Evolutionary conservation across 2,888 invertebrate genomes (phyloP), one percentile per base, ranked within the genome.

Genomic region (Ectemnius cavifrons): DNA sequence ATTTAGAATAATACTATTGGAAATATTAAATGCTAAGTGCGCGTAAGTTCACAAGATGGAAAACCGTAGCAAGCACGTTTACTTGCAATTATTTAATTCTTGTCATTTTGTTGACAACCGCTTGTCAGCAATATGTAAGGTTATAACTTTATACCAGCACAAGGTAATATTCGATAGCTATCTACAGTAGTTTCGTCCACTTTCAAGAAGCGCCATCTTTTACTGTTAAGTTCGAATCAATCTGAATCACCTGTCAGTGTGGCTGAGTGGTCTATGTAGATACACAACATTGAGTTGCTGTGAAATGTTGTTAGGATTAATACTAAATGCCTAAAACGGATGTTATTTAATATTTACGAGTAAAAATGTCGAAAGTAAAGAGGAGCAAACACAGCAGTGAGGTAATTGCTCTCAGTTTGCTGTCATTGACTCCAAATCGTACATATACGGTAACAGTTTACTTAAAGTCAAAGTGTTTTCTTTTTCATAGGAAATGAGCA

Each of bases 91-190:
- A 57, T 63, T 71, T 18, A 58, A 63, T 66, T 67, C 46, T 6
- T 64, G 59, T 67, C 82, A 81, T 75, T 16, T 70, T 77, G 82
- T 81, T 81, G 81, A 82, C 82, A 82, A 74, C 49, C 58, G 57
- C 27, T 73, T 82, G 83, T 76, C 78, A 82, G 82, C 76, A 75
- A 69, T 69, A 27, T 3, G 23, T 56, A 59, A 82, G 80, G 82
- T 82, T 82, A 82, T 73, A 77, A 58, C 52, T 56, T 75, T 52
- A 52, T 68, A 72, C 58, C 67, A 72, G 62, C 66, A 71, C 59
- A 61, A 60, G 62, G 67, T 71, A 57, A 20, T 20, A 20, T 20
- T 20, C 20, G 20, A 20, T 23, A 23, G 23, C 23, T 23, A 23
- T 23, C 23, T 23, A 23, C 23, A 23, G 23, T 3, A 23, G 23